A percentile compares a stretch with the other conserved stretches of the same genome.
These are phyloP conservation scores for Synergus itoensis DNA, from an alignment of 2,888 invertebrate species.

Conservation along the genomic window DNA sequence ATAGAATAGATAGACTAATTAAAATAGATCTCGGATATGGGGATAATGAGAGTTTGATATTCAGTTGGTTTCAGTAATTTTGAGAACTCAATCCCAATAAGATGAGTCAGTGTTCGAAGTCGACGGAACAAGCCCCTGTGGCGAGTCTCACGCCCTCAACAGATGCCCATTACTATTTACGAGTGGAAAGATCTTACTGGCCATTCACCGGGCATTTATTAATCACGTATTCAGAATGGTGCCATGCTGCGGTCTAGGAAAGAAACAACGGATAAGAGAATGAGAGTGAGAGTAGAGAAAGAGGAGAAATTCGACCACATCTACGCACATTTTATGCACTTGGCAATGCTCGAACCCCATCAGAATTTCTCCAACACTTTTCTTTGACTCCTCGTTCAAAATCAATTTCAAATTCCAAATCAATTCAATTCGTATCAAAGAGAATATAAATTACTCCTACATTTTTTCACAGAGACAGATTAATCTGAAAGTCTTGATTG, in stretches of 20 bases:
- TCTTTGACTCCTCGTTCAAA: not conserved
- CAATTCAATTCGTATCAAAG: not conserved
- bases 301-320: conserved; percentile 39
- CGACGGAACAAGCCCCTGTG: conserved; percentile 54
- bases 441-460: no score
- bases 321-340: conserved; percentile 1
- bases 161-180: conserved; percentile 66
- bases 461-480: not conserved
- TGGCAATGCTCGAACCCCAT: not conserved
- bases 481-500: not conserved
- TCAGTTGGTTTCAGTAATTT: conserved; percentile 11
- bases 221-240: conserved; percentile 37
- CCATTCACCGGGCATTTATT: conserved; percentile 46
- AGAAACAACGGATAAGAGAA: conserved; percentile 18
- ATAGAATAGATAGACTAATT: not conserved
- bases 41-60: not conserved
- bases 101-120: conserved; percentile 14
- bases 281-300: conserved; percentile 40
- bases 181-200: conserved; percentile 60
- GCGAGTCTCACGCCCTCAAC: conserved; percentile 68
- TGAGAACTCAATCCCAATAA: conserved; percentile 20
- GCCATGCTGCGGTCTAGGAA: conserved; percentile 24
- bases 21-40: not conserved
- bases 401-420: not conserved
- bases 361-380: not conserved